These are phyloP conservation scores for Macropus fuliginosus DNA, from an alignment of 2,797 vertebrate species.

Conservation along the genomic window DNA sequence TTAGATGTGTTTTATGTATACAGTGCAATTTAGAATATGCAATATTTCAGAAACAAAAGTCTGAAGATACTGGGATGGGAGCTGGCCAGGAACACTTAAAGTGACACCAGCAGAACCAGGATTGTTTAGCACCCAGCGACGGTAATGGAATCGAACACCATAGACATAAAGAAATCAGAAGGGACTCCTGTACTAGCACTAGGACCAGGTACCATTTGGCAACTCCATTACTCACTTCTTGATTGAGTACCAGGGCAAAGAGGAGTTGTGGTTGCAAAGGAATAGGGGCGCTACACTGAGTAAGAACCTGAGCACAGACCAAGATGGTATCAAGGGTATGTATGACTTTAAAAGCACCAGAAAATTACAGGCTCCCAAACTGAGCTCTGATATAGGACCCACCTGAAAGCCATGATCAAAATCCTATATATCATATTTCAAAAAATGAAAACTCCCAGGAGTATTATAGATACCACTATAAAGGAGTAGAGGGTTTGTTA, in stretches of 20 bases:
- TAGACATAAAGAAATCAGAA: not conserved
- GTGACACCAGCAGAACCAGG: not conserved
- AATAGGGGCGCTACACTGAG: not conserved
- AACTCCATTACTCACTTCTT: not conserved
- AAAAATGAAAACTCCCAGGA: not conserved
- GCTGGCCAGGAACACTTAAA: not conserved
- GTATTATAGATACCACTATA: not conserved
- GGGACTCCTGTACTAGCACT: not conserved
- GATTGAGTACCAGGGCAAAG: not conserved
- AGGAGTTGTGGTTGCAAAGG: not conserved
- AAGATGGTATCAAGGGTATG: not conserved
- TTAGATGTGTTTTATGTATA: not conserved
- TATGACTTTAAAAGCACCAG: not conserved
- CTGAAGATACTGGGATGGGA: not conserved
- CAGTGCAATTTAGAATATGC: not conserved
- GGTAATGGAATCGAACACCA: not conserved
- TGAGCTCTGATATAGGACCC: not conserved
- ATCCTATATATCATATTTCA: not conserved
- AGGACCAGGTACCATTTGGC: not conserved
- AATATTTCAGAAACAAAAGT: not conserved
- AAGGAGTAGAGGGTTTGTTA: not conserved
- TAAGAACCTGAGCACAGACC: not conserved
- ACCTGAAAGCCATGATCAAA: not conserved
- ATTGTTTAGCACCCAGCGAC: not conserved
- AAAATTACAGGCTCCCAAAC: not conserved